These are phyloP conservation scores for Heptranchias perlo DNA, from an alignment of 2,113 vertebrate genomes.

Conservation along the genomic window DNA sequence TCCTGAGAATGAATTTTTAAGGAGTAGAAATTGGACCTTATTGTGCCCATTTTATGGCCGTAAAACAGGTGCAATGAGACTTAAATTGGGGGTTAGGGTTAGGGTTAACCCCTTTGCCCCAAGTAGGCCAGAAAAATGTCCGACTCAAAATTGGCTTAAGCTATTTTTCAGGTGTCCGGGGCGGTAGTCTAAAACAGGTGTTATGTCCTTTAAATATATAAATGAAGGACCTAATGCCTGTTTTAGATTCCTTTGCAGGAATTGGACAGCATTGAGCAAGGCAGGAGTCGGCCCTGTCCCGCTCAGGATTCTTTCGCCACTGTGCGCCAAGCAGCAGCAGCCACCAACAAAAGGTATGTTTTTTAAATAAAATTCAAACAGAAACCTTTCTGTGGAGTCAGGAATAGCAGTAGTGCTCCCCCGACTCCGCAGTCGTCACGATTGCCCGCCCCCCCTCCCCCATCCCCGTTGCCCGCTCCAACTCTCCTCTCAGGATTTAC, in stretches of 20 bases:
- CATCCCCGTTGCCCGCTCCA: not conserved
- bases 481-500: not conserved
- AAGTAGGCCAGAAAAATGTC: too few species aligned
- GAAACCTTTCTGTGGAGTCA: not conserved
- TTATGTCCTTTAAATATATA: not conserved
- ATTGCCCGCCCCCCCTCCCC: too few species aligned
- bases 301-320: not conserved
- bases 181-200: not conserved
- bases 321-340: too few species aligned
- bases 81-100: too few species aligned
- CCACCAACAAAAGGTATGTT: not conserved
- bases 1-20: not conserved
- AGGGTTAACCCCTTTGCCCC: too few species aligned
- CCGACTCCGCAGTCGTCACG: not conserved
- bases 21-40: not conserved
- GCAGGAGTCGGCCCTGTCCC: not conserved
- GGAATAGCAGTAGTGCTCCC: not conserved
- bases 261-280: not conserved
- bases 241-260: not conserved
- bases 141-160: not conserved
- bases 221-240: not conserved
- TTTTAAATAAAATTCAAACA: conserved; percentile 7
- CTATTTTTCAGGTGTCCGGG: not conserved
- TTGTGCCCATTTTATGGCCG: too few species aligned
- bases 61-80: too few species aligned